These are phyloP conservation scores for Spatulosminthurus flaviceps DNA, from an alignment of 2,888 invertebrate genomes.

Conservation along the genomic window DNA sequence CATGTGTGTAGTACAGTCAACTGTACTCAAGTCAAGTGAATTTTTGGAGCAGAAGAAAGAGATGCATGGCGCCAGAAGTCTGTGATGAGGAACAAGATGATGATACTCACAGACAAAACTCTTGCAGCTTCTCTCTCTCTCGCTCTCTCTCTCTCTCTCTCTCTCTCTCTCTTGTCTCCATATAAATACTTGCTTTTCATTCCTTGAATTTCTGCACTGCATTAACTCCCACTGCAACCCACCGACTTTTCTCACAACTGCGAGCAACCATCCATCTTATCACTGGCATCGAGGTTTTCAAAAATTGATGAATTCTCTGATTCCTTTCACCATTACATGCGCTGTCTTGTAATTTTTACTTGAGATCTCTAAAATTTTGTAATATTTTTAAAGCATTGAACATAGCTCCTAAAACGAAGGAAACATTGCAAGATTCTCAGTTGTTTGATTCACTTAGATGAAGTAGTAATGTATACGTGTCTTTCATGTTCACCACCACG, in stretches of 20 bases:
- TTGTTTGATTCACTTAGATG: too few relatives aligned
- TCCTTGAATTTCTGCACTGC: conserved; percentile 24
- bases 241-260: conserved; percentile 5
- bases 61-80: conserved; percentile 61
- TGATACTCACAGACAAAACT: conserved; percentile 51
- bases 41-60: conserved; percentile 58
- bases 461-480: too few relatives aligned
- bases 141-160: conserved; percentile 30
- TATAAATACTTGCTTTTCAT: conserved; percentile 21
- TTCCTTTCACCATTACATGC: not conserved
- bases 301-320: conserved; percentile 10
- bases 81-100: conserved; percentile 61
- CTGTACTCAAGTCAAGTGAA: conserved; percentile 51
- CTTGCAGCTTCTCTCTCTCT: conserved; percentile 35
- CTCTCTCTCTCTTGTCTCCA: conserved; percentile 28
- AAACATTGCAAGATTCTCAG: too few relatives aligned
- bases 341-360: not conserved
- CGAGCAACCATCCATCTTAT: conserved; percentile 19
- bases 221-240: not conserved
- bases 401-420: too few relatives aligned
- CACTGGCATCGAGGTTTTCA: not conserved
- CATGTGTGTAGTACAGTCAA: conserved; percentile 37
- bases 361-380: not conserved
- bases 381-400: too few relatives aligned
- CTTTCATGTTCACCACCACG: too few relatives aligned